Conservation (phyloP, 2,888 invertebrate genomes). For the Tyria jacobaeae region DNA sequence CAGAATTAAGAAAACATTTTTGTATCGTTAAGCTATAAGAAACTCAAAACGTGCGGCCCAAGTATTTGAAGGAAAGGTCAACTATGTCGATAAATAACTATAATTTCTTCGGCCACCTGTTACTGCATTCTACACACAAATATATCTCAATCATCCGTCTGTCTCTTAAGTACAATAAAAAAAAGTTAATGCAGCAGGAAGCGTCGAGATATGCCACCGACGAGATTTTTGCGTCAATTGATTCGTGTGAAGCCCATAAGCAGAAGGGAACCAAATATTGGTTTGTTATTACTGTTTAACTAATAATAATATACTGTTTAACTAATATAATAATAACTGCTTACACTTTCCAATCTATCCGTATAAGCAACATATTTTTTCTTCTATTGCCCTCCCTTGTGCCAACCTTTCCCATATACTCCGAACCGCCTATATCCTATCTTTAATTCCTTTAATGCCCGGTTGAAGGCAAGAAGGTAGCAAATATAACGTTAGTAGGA, state of each 20-base stretch:
- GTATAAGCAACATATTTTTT: too few relatives aligned
- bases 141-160: conserved; percentile 26
- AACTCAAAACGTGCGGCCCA: background rate
- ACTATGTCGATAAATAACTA: background rate
- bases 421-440: too few relatives aligned
- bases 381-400: too few relatives aligned
- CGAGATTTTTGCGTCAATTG: conserved; percentile 36
- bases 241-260: conserved; percentile 21
- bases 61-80: conserved; percentile 1
- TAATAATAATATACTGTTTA: too few relatives aligned
- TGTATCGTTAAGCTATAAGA: background rate
- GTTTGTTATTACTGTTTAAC: background rate
- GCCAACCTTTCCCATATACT: too few relatives aligned
- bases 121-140: conserved; percentile 6
- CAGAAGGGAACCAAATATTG: conserved; percentile 24
- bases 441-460: too few relatives aligned
- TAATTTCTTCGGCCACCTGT: background rate
- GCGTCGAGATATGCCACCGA: conserved; percentile 11
- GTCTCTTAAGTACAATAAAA: conserved; percentile 10
- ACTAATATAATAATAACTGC: too few relatives aligned
- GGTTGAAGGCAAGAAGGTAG: too few relatives aligned
- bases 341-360: too few relatives aligned
- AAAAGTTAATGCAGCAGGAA: conserved; percentile 43
- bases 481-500: too few relatives aligned
- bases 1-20: background rate